Evolutionary conservation across 2,888 invertebrate genomes (phyloP).

Genomic region (Oxyteleia sp.): DNA sequence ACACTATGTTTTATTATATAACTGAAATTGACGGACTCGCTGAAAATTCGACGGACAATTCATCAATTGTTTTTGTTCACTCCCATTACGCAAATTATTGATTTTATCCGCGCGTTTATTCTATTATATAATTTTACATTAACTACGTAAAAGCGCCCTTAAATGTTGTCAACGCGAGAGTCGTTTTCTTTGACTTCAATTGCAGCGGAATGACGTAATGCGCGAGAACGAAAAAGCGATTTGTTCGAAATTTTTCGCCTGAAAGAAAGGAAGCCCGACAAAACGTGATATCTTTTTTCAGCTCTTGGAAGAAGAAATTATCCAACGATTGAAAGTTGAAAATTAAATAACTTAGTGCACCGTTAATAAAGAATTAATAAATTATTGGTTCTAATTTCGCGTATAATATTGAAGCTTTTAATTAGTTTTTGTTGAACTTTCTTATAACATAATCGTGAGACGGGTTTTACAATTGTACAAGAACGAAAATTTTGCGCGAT

Average conservation of each 20-base stretch:
- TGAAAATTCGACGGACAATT: conserved; percentile 29
- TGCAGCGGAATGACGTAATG: background rate
- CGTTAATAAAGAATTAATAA: conserved; percentile 18
- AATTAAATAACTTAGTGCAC: background rate
- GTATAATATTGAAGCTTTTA: conserved; percentile 15
- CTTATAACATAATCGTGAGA: conserved; percentile 2
- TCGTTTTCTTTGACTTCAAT: background rate
- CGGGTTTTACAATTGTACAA: background rate
- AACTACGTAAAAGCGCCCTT: conserved; percentile 4
- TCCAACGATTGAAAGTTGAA: background rate
- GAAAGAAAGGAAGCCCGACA: background rate
- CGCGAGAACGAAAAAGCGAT: background rate
- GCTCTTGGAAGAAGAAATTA: background rate
- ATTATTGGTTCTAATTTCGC: conserved; percentile 12
- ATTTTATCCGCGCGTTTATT: conserved; percentile 15
- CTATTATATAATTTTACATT: conserved; percentile 17
- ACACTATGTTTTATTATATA: conserved; percentile 6
- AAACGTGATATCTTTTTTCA: background rate
- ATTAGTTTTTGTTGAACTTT: conserved; percentile 16
- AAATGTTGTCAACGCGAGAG: background rate
- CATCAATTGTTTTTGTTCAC: conserved; percentile 10
- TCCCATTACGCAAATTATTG: conserved; percentile 11
- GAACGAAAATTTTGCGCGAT: conserved; percentile 4
- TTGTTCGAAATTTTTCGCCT: background rate
- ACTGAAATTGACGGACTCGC: conserved; percentile 1